Base-by-base conservation (phyloP, 2,113 vertebrate species). In the Gopherus evgoodei region DNA sequence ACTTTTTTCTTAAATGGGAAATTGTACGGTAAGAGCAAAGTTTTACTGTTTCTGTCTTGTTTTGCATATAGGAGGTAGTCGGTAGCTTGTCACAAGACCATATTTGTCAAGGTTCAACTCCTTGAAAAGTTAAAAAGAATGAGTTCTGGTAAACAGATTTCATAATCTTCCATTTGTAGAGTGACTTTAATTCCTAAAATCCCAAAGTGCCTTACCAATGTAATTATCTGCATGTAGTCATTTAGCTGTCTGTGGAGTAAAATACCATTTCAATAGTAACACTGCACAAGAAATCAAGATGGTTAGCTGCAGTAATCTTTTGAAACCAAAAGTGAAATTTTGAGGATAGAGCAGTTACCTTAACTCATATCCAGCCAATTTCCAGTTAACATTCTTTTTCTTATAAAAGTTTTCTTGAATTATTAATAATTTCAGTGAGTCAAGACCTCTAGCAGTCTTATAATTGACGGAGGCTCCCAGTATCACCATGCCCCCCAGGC, bases 141-240 rank as follows among this genome's bases (percentile, higher is more conserved):
- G 12, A 0, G 82, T 21, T 75, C 42, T 84, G 53, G 5, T 38
- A 50, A 7, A 22, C 72, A 57, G 31, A 44, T 80, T 47, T 54
- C 75, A 52, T 69, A 69, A 17, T 19, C 4, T 76, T 8, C 57
- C 79, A 9, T 53, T 10, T 42, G 4, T 54, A 50, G 27, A 84
- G 8, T 38, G 21, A 76, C 24, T 75, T 14, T 69, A 90, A 76
- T 56, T 50, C 19, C 24, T 78, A 93, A n/a, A 90, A 84, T 76
- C 47, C 1, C 3, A 76, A 91, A 94, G 11, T n/a, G 21, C 1
- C 0, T 53, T 5, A 16, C 0, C 0, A 14, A 2, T 75, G 81
- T 87, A 78, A 35, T 1, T 1, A n/a, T 1, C 8, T 88, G 11
- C 91, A 53, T 91, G 25, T 16, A 89, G 1, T 75, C 56, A 82